These are phyloP conservation scores for Nothoprocta perdicaria DNA, from an alignment of 2,113 vertebrate species.

Conservation along the genomic window DNA sequence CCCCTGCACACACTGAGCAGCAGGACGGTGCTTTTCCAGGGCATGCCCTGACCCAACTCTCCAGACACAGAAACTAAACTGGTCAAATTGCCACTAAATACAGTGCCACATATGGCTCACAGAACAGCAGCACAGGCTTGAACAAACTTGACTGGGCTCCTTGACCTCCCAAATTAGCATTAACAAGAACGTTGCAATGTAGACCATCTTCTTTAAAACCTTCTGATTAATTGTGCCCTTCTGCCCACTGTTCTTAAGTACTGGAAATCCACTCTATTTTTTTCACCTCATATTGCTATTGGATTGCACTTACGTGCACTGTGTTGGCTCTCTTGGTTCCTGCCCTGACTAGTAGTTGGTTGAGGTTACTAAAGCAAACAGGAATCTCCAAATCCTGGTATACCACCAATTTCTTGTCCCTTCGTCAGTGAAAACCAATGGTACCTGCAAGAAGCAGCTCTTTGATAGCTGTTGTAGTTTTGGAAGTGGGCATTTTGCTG, in stretches of 20 bases:
- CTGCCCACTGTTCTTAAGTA: background rate
- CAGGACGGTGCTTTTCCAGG: background rate
- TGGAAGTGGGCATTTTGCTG: background rate
- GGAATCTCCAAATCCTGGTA: background rate
- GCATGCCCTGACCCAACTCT: background rate
- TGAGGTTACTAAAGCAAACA: background rate
- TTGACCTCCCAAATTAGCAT: background rate
- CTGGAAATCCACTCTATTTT: background rate
- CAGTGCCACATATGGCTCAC: background rate
- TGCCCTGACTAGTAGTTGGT: background rate
- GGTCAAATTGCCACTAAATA: background rate
- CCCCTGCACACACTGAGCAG: too few relatives aligned
- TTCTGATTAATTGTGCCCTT: background rate
- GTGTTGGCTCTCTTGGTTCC: background rate
- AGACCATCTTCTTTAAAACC: background rate
- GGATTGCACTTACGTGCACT: background rate
- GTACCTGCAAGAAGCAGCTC: background rate
- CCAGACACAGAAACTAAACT: background rate
- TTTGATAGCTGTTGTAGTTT: background rate
- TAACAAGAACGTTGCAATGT: background rate
- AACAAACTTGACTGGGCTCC: background rate
- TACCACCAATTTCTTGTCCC: background rate
- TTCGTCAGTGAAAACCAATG: background rate
- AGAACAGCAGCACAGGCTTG: background rate
- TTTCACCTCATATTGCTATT: background rate